phyloP scores from a whole-genome alignment of 2,888 invertebrate genomes.

The Cyclophora punctaria region DNA sequence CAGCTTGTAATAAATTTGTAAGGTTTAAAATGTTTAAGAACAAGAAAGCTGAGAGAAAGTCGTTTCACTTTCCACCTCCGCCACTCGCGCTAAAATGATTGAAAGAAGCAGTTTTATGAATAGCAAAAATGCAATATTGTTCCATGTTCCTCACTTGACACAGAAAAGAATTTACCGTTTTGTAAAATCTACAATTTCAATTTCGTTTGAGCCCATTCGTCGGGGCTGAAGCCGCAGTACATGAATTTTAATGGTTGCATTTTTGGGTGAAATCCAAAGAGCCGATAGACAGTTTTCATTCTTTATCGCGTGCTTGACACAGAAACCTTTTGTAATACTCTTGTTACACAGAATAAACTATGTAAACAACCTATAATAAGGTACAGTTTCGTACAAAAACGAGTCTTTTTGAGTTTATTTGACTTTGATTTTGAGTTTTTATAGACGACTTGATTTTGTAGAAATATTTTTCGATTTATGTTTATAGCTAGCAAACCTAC shows the following conservation, averaged over 20 bases:
- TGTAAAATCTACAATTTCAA: constrained; percentile 20
- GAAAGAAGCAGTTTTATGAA: constrained; percentile 27
- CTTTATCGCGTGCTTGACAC: constrained; percentile 7
- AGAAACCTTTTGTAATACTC: not conserved
- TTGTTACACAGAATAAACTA: too few species aligned
- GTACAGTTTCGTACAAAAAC: too few species aligned
- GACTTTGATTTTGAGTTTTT: too few species aligned
- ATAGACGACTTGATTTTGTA: too few species aligned
- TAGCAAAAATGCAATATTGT: constrained; percentile 33
- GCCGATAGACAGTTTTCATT: constrained; percentile 8
- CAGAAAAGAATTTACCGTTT: constrained; percentile 15
- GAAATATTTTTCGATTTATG: too few species aligned
- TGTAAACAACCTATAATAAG: too few species aligned
- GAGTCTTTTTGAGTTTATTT: too few species aligned
- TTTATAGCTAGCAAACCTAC: too few species aligned
- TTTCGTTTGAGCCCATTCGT: constrained; percentile 12
- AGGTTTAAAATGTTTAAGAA: constrained; percentile 18
- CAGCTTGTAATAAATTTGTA: constrained; percentile 6
- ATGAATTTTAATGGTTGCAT: constrained; percentile 24
- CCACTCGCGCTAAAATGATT: constrained; percentile 19
- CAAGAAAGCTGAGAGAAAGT: constrained; percentile 16
- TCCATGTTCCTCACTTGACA: constrained; percentile 26
- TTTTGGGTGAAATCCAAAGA: constrained; percentile 20
- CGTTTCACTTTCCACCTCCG: too few species aligned
- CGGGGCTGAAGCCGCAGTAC: constrained; percentile 21